Base-by-base conservation (phyloP, 2,888 invertebrate genomes). In the Ecliptopera silaceata region DNA sequence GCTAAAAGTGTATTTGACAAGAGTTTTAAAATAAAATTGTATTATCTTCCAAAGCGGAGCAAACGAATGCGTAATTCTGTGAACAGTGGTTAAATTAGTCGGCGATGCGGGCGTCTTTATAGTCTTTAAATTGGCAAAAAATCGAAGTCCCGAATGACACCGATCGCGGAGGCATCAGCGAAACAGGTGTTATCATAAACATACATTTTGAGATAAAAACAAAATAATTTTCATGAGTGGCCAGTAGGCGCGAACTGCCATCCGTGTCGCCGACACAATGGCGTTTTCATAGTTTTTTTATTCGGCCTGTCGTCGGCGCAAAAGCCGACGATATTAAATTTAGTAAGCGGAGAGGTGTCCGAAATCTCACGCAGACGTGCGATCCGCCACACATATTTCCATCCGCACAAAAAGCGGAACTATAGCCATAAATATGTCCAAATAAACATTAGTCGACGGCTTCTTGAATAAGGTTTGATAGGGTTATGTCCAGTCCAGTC, bases 301-400 rank as follows among this genome's bases (percentile, higher is more conserved):
- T 87, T 86, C 77, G 74, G 77, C 74, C 75, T 74, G 77, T 77
- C 82, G 81, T 82, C 84, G 82, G 82, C 84, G 80, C 88, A 85
- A 86, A 88, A 86, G 88, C 85, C 82, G 84, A 80, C 82, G 88
- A 90, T 90, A 90, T 90, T 90, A 90, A 90, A 90, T 90, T 91
- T 90, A 90, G 90, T 91, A 90, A 90, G 85, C 86, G 86, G 84
- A 84, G 89, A 91, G 91, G 92, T 92, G 92, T 92, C 90, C 86
- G 84, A 90, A 91, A 88, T 92, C 91, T 90, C 92, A 85, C 91
- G 89, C 84, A 84, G 88, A 90, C 90, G 91, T 90, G 92, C 90
- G 89, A 91, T 85, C 90, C 91, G 91, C 92, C 91, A 91, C 92
- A 91, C 92, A 92, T 92, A 92, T 91, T 92, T 92, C 87, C 91